Percentiles rank a stretch among this genome's conserved stretches.
Evolutionary conservation across 2,888 invertebrate genomes (phyloP).

Genomic region (Aproaerema taeniolella): DNA sequence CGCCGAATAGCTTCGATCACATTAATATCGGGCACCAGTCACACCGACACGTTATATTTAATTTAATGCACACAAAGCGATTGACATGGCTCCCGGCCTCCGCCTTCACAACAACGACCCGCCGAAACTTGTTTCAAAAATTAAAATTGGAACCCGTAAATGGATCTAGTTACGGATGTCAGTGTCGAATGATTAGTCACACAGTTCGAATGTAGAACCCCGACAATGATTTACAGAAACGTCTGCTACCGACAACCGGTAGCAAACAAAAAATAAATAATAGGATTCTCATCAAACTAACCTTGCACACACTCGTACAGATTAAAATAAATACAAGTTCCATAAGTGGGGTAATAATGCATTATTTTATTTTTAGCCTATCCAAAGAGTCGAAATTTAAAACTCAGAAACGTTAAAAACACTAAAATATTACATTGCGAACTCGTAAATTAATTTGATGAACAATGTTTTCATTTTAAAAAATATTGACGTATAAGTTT

Average conservation of each 20-base stretch:
- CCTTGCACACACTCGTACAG: no score
- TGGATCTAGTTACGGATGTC: constrained; percentile 41
- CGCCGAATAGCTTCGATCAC: constrained; percentile 62
- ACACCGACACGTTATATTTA: constrained; percentile 61
- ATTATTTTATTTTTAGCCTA: no score
- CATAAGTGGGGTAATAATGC: no score
- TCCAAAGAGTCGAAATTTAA: no score
- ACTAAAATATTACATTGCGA: no score
- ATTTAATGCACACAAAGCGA: constrained; percentile 70
- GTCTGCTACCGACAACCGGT: constrained; percentile 1
- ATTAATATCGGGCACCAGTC: constrained; percentile 53
- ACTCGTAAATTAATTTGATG: no score
- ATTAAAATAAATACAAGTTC: no score
- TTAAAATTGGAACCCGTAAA: constrained; percentile 32
- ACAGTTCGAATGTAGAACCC: constrained; percentile 9
- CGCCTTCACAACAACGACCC: constrained; percentile 54
- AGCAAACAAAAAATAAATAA: not conserved
- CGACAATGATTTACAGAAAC: constrained; percentile 13
- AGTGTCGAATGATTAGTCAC: constrained; percentile 38
- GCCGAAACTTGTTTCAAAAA: constrained; percentile 49
- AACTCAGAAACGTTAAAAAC: no score
- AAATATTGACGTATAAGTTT: constrained; percentile 67
- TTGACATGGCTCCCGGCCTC: constrained; percentile 61
- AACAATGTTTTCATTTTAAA: no score
- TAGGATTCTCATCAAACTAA: not conserved